Evolutionary conservation across 1,140 invertebrate genomes (phyloP), one percentile per base, ranked within the genome.

Genomic region (Scylla paramamosain): DNA sequence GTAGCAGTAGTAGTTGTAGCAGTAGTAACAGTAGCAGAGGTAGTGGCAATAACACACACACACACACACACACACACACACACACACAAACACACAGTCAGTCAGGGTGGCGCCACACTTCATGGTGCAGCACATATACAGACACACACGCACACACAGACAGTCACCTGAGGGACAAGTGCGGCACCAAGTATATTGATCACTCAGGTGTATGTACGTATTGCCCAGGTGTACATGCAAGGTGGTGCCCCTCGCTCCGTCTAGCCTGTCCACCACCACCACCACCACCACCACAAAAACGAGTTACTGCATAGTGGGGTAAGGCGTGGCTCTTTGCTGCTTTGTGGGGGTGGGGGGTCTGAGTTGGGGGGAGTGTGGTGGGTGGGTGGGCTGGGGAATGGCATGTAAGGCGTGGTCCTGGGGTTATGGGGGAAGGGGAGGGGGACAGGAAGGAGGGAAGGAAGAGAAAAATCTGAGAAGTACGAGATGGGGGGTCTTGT

Each of bases 251-350:
- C 2, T 59, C 52, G 52, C 52, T 8, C 20, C 25, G 67, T 77
- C 67, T 77, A n/a, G 67, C 25, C 67, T n/a, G 67, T 59, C 2
- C 52, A 12, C 20, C 52, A 59, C 52, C 52, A 59, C 52, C 67
- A 77, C 67, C 67, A 77, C n/a, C 67, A 77, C 67, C 20, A 77
- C 67, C n/a, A n/a, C n/a, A 77, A 77, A 77, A 77, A 77, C 67
- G 8, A 77, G 67, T 77, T 77, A n/a, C 67, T 77, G 67, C 67
- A 77, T 77, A 77, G 67, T 77, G 67, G 16, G 16, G 67, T n/a
- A 77, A 77, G 67, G 67, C 20, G 67, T n/a, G 67, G 67, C n/a
- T 77, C n/a, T 77, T 6, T 25, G 67, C 12, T 25, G 67, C n/a
- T 77, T 39, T 39, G 39, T 20, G 25, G 6, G 25, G 67, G 67